Base-by-base conservation (phyloP, 2,113 vertebrate species). In the Fukomys damarensis region DNA sequence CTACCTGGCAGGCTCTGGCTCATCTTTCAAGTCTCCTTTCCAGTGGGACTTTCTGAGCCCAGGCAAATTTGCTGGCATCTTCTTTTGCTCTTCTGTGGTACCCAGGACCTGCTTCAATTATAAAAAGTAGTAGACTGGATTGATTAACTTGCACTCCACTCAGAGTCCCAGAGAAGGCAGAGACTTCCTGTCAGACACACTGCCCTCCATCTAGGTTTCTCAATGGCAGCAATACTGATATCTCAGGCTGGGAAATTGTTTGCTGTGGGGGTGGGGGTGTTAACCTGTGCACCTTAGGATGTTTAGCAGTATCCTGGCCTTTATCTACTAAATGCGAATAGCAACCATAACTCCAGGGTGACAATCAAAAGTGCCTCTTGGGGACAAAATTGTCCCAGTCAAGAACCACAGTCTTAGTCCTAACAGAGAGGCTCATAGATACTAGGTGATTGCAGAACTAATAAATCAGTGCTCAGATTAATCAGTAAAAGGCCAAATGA, bases 321-420 rank as follows among this genome's bases (percentile, higher is more conserved):
- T 38, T 20, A 66, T 5, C 14, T 58, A 24, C 52, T n/a, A 7
- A 22, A 28, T 38, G 7, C n/a, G 32, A 87, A 20, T 7, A 32
- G 24, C 22, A 76, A 13, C 3, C n/a, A 32, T 4, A 30, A 5
- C 32, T 1, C 28, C 10, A 65, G 3, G 35, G 38, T 52, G 56
- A 74, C 26, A 19, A 52, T n/a, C 14, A 85, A 84, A 86, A 86
- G 2, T 10, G 41, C 5, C 20, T 66, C n/a, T 10, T 17, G 61
- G 19, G n/a, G 30, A 13, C 26, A 41, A 46, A 52, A 63, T 2
- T 24, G 13, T 4, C 22, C n/a, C 11, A 0, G 4, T 11, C 32
- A 49, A 77, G 68, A 77, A 92, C 20, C 35, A 72, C 61, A 7
- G n/a, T n/a, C n/a, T 41, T 30, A 5, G n/a, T n/a, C 66, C 38